Evolutionary conservation across 1,140 invertebrate genomes (phyloP).

Genomic region (Aplysia californica): DNA sequence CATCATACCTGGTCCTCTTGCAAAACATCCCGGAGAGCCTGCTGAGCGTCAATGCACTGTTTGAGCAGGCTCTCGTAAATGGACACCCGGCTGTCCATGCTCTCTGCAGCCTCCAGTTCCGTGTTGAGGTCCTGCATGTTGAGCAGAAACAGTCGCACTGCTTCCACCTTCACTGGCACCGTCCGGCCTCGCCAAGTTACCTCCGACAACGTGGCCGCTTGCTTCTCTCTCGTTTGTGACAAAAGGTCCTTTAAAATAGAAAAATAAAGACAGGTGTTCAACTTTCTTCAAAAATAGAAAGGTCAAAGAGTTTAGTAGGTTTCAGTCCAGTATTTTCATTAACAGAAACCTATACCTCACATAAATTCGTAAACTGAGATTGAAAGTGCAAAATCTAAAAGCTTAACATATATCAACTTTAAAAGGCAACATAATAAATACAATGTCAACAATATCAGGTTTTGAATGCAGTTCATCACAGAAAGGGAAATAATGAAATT

Average conservation of each 20-base stretch:
- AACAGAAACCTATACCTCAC: too few relatives aligned
- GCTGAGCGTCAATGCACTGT: conserved; percentile 94
- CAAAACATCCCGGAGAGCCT: conserved; percentile 83
- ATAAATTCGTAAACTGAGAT: too few relatives aligned
- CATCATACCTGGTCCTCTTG: conserved; percentile 83
- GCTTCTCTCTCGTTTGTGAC: conserved; percentile 85
- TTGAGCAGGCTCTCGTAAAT: conserved; percentile 91
- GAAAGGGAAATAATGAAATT: too few relatives aligned
- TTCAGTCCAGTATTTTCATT: too few relatives aligned
- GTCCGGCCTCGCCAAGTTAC: conserved; percentile 86
- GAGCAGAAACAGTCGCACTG: conserved; percentile 81
- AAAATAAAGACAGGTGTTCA: too few relatives aligned
- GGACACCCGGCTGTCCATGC: conserved; percentile 63
- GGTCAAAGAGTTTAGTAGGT: too few relatives aligned
- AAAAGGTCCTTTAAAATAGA: conserved; percentile 75
- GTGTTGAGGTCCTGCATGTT: conserved; percentile 83
- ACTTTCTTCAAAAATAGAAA: too few relatives aligned
- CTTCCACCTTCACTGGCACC: conserved; percentile 86
- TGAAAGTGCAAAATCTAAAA: too few relatives aligned
- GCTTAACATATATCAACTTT: too few relatives aligned
- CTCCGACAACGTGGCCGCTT: conserved; percentile 82
- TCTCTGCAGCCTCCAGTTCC: conserved; percentile 75
- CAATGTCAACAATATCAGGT: too few relatives aligned
- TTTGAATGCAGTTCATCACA: too few relatives aligned
- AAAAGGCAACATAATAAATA: too few relatives aligned